phyloP scores from a whole-genome alignment of 2,113 vertebrate species.

The Orientallactaga bullata region DNA sequence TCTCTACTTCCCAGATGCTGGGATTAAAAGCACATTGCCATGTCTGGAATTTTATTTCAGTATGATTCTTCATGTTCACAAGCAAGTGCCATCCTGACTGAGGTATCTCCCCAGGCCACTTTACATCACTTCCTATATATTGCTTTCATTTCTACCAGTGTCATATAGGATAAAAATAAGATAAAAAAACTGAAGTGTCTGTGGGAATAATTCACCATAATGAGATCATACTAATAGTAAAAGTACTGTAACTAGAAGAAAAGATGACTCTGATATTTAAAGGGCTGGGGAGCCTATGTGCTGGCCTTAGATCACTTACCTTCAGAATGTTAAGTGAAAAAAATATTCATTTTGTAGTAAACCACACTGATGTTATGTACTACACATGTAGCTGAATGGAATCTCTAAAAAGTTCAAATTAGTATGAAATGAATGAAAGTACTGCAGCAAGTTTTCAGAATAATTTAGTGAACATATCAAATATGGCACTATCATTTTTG shows the following conservation, averaged over 20 bases:
- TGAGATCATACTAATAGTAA: neutral
- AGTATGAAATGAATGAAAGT: neutral
- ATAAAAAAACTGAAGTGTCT: neutral
- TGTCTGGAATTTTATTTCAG: too few species aligned
- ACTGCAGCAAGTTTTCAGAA: neutral
- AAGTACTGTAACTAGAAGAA: neutral
- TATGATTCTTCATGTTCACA: too few species aligned
- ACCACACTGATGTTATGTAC: neutral
- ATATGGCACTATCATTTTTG: neutral
- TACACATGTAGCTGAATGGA: neutral
- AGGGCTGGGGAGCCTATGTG: neutral
- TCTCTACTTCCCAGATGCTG: too few species aligned
- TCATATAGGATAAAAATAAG: neutral
- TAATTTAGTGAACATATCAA: neutral
- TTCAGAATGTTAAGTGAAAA: neutral
- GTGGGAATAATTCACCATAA: neutral
- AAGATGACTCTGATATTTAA: neutral
- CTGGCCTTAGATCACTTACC: neutral
- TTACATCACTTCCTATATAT: neutral
- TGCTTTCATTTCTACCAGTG: neutral
- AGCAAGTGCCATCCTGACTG: too few species aligned
- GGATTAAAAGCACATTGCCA: too few species aligned
- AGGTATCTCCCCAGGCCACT: neutral
- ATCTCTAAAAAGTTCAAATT: neutral
- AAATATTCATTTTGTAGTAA: neutral